Base-by-base conservation (phyloP, 1,140 invertebrate species). In the Pemphigus obesinymphae region DNA sequence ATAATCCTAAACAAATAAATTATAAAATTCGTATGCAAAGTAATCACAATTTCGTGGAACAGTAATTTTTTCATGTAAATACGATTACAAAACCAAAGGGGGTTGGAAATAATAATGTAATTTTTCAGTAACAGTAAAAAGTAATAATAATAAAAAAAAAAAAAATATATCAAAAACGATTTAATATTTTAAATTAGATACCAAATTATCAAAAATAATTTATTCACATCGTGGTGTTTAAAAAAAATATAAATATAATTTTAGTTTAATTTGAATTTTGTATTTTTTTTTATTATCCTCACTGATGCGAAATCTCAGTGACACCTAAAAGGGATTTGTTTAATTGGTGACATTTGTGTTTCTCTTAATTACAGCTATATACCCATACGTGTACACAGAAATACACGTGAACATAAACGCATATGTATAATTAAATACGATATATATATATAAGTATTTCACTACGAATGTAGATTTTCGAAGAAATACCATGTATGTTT, bases 291-390 rank as follows among this genome's bases (percentile, higher is more conserved):
- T 34, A 53, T 6, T 34, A 17, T 34, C 72, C 45, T 75, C 53
- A 26, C n/a, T n/a, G n/a, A 29, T 75, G 45, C 34, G 20, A n/a
- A 17, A 40, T 75, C n/a, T n/a, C 34, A 15, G 17, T 37, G 34
- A 75, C 10, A 75, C 26, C 29, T n/a, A 15, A 70, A 43, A 81
- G 43, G 17, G 6, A 10, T 75, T 40, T 82, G 58, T 72, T 73
- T 40, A 81, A 61, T 45, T 48, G 53, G 43, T 83, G 40, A 76
- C 75, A 40, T 83, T 84, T 34, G 83, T 83, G 76, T 84, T 68
- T 82, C 26, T 70, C 82, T 58, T n/a, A 84, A 82, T 53, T 75
- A 48, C 17, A 75, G 10, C 10, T 40, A 75, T 23, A 23, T 8
- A 43, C 40, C 8, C 34, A 66, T 34, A 66, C 26, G 20, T 29